A percentile compares a stretch with the other conserved stretches of the same genome.
phyloP scores from a whole-genome alignment of 1,140 invertebrate genomes.

The Geopemphigus sp. region DNA sequence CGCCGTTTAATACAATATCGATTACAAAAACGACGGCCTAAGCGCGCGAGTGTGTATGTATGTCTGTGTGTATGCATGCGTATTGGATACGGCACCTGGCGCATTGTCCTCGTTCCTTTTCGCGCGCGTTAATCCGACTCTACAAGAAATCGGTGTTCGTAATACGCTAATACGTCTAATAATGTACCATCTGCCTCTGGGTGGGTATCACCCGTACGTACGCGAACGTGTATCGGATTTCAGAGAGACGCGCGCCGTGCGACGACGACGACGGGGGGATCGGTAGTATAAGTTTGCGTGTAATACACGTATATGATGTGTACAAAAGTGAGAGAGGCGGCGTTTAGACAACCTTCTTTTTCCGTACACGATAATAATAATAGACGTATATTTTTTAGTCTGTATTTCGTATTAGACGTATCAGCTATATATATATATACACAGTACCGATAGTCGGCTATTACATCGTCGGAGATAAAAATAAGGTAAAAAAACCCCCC shows the following conservation, averaged over 20 bases:
- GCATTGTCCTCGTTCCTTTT: neutral
- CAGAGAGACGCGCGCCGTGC: neutral
- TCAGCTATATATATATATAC: neutral
- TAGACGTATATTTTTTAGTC: no score
- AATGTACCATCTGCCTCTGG: neutral
- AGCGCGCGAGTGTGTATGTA: no score
- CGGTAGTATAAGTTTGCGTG: no score
- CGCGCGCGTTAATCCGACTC: constrained; percentile 22
- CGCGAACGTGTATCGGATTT: constrained; percentile 22
- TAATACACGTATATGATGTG: no score
- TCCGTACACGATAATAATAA: no score
- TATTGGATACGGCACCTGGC: constrained; percentile 13
- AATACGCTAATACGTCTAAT: constrained; percentile 32
- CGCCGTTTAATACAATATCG: neutral
- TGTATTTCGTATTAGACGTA: neutral
- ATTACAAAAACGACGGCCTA: neutral
- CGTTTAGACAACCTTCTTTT: no score
- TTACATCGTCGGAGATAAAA: neutral
- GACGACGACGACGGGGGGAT: neutral
- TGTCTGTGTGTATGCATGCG: no score
- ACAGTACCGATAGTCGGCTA: neutral
- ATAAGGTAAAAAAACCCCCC: neutral
- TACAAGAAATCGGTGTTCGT: constrained; percentile 3
- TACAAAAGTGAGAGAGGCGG: no score
- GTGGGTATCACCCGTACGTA: neutral